phyloP scores from a whole-genome alignment of 2,113 vertebrate genomes.

The Capreolus pygargus region DNA sequence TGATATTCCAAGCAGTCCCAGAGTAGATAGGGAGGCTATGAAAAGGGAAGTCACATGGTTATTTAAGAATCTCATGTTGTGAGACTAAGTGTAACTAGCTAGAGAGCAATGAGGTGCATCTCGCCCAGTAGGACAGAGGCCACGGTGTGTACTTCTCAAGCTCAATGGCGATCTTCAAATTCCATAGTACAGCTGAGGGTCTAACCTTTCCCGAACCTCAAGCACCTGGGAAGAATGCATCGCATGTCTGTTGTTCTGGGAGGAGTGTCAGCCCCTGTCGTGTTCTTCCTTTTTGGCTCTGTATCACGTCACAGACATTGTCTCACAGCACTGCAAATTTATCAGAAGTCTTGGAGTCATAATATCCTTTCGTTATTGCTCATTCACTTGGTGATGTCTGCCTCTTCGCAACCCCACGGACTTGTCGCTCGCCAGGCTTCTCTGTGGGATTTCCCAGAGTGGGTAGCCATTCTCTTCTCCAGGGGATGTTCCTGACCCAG shows the following conservation, averaged over 20 bases:
- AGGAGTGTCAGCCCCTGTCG: background rate
- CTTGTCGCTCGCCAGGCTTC: background rate
- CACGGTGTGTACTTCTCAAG: background rate
- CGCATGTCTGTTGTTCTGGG: background rate
- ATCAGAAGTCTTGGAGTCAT: background rate
- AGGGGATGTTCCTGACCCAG: background rate
- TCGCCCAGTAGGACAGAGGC: background rate
- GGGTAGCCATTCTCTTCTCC: background rate
- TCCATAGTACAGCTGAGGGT: no score
- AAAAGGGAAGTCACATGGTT: background rate
- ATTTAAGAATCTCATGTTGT: background rate
- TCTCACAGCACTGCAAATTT: background rate
- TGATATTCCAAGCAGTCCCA: background rate
- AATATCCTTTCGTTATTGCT: background rate
- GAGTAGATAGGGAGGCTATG: background rate
- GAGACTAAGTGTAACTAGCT: background rate
- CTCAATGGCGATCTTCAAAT: background rate
- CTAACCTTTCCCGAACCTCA: background rate
- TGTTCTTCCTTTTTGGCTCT: background rate
- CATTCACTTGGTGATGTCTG: rapidly evolving
- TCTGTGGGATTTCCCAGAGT: background rate
- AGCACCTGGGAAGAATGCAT: background rate
- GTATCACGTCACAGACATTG: background rate
- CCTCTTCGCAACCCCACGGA: background rate
- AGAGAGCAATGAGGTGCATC: rapidly evolving